A percentile compares a stretch with the other conserved stretches of the same genome.
phyloP scores from a whole-genome alignment of 2,888 invertebrate genomes.

The Graphium colonna region DNA sequence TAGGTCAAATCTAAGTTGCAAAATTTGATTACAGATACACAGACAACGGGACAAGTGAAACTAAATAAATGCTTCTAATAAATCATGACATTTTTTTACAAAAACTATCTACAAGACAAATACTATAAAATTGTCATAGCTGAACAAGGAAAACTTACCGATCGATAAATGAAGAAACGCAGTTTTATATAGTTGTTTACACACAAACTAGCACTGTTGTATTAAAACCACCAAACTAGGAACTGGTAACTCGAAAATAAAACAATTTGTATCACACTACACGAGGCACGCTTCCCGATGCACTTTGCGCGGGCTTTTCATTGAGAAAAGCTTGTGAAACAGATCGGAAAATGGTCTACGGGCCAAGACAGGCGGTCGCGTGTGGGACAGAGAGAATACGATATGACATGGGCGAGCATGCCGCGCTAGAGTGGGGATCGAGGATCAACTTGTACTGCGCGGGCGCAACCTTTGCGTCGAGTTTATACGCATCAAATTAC shows the following conservation, averaged over 20 bases:
- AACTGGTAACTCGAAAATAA: background rate
- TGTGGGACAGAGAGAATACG: constrained; percentile 55
- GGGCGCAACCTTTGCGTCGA: constrained; percentile 47
- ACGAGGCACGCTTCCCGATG: constrained; percentile 19
- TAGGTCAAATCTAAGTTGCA: no score
- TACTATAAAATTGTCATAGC: constrained; percentile 12
- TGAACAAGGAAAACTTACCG: background rate
- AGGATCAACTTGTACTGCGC: constrained; percentile 62
- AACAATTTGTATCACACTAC: constrained; percentile 17
- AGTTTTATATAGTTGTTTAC: no score
- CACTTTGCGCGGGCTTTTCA: constrained; percentile 63
- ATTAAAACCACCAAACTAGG: no score
- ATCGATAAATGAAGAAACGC: background rate
- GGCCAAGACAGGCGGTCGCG: constrained; percentile 57
- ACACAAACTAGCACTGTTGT: no score
- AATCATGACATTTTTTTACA: no score
- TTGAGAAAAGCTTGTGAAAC: constrained; percentile 68
- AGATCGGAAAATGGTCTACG: constrained; percentile 50
- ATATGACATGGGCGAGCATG: constrained; percentile 48
- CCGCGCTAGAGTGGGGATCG: constrained; percentile 56
- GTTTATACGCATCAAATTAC: constrained; percentile 30
- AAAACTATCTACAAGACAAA: no score
- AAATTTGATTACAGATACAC: no score
- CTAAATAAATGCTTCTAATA: no score
- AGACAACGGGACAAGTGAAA: no score